Conservation (phyloP, 2,888 invertebrate genomes). For the Fragum whitleyi region DNA sequence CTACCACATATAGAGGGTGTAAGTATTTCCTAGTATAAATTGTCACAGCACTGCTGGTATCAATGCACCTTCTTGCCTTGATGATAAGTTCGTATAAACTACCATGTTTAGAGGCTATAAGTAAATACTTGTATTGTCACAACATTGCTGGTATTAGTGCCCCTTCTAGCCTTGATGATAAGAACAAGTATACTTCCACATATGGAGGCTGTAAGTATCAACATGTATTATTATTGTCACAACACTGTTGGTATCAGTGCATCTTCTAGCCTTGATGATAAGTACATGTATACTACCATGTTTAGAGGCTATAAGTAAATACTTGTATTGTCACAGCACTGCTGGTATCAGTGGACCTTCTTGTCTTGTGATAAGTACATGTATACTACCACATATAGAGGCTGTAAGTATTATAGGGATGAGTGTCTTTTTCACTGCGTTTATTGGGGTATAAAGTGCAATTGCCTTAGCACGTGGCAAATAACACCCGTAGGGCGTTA, state of each 20-base stretch:
- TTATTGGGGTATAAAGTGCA: too few relatives aligned
- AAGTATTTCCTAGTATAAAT: slow-evolving; percentile 88
- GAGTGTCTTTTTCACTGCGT: too few relatives aligned
- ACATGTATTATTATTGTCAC: slow-evolving; percentile 92
- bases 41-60: slow-evolving; percentile 95
- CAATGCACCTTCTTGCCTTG: slow-evolving; percentile 96
- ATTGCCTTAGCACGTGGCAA: too few relatives aligned
- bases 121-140: slow-evolving; percentile 90
- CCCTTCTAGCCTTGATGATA: slow-evolving; percentile 97
- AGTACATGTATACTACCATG: slow-evolving; percentile 97
- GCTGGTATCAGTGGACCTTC: slow-evolving; percentile 96
- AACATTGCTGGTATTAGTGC: slow-evolving; percentile 95
- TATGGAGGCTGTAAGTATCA: slow-evolving; percentile 21
- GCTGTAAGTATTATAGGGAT: too few relatives aligned
- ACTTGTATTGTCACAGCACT: slow-evolving; percentile 94
- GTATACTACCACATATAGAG: slow-evolving; percentile 96
- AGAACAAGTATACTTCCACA: slow-evolving; percentile 88
- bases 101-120: slow-evolving; percentile 97
- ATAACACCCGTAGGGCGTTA: too few relatives aligned
- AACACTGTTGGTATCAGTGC: slow-evolving; percentile 95
- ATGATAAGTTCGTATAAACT: slow-evolving; percentile 98
- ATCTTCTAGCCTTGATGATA: slow-evolving; percentile 97
- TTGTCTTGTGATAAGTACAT: slow-evolving; percentile 98
- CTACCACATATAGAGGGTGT: slow-evolving; percentile 97
- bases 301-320: slow-evolving; percentile 93